A percentile compares a stretch with the other conserved stretches of the same genome.
Conservation (phyloP, 2,797 vertebrate genomes). For the Oryzias sinensis region DNA sequence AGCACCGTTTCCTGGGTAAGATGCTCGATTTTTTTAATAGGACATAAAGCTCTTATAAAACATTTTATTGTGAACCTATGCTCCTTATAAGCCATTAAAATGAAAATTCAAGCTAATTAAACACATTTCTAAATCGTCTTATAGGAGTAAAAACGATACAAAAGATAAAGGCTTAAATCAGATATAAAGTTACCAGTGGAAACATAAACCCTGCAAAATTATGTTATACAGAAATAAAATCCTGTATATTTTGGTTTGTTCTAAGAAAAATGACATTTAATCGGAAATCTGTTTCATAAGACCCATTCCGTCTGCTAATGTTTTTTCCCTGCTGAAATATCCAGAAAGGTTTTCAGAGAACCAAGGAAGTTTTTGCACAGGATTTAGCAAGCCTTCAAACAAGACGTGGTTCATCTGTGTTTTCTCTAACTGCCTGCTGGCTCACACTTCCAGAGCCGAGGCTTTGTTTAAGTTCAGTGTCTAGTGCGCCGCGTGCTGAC, state of each 20-base stretch:
- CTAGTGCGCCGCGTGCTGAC: constrained; percentile 22
- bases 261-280: constrained; percentile 6
- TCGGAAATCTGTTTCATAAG: constrained; percentile 6
- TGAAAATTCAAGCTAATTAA: not conserved
- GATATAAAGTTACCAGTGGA: constrained; percentile 14
- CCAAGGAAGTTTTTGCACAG: constrained; percentile 9
- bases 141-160: not conserved
- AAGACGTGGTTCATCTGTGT: constrained; percentile 38
- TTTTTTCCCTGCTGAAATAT: constrained; percentile 17
- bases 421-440: constrained; percentile 31
- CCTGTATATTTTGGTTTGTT: constrained; percentile 1
- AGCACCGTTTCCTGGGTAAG: constrained; percentile 7
- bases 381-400: constrained; percentile 8
- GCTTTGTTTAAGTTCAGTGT: constrained; percentile 31
- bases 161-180: constrained; percentile 9
- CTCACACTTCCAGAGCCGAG: constrained; percentile 29
- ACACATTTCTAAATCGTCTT: not conserved
- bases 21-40: not conserved
- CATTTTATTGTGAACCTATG: not conserved
- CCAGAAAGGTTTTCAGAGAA: constrained; percentile 16
- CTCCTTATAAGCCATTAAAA: constrained; percentile 1
- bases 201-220: constrained; percentile 12
- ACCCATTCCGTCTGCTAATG: constrained; percentile 9
- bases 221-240: constrained; percentile 23
- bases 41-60: not conserved